These are phyloP conservation scores for Acanthornis magna DNA, from an alignment of 2,797 vertebrate species.

Conservation along the genomic window DNA sequence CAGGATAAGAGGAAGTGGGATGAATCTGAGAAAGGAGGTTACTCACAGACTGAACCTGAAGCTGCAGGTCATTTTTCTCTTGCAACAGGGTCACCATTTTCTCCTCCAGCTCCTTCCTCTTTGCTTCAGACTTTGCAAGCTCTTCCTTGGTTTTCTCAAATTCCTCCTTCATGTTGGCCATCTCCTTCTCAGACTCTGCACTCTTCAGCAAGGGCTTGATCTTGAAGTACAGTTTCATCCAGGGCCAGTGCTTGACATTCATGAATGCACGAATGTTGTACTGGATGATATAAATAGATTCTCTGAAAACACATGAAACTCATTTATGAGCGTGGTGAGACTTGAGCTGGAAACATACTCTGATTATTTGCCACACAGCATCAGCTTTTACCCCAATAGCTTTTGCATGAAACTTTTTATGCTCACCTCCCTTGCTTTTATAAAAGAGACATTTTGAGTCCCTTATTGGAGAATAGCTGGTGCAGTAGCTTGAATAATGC, in stretches of 20 bases:
- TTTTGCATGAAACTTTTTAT: not conserved
- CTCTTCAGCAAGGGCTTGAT: constrained; percentile 79
- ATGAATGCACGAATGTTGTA: constrained; percentile 90
- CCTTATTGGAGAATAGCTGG: not conserved
- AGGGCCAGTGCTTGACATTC: constrained; percentile 90
- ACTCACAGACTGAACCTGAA: constrained; percentile 80
- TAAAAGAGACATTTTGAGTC: not conserved
- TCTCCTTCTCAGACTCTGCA: constrained; percentile 79
- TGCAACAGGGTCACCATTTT: constrained; percentile 76
- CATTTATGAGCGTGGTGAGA: not conserved
- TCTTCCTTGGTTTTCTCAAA: constrained; percentile 77
- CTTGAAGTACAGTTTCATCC: constrained; percentile 81
- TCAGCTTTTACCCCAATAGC: not conserved
- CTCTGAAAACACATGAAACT: constrained; percentile 59
- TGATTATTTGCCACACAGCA: not conserved
- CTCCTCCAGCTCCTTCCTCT: constrained; percentile 76
- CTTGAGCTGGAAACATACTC: not conserved
- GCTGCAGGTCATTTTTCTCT: constrained; percentile 78
- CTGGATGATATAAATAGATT: constrained; percentile 81
- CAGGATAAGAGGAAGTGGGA: not conserved
- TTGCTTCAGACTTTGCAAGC: constrained; percentile 73
- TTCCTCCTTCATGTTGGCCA: constrained; percentile 80
- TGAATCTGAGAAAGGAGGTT: not conserved
- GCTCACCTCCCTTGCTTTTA: not conserved
- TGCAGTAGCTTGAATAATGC: not conserved